Conservation (phyloP, 2,113 vertebrate genomes). For the Anas platyrhynchos region DNA sequence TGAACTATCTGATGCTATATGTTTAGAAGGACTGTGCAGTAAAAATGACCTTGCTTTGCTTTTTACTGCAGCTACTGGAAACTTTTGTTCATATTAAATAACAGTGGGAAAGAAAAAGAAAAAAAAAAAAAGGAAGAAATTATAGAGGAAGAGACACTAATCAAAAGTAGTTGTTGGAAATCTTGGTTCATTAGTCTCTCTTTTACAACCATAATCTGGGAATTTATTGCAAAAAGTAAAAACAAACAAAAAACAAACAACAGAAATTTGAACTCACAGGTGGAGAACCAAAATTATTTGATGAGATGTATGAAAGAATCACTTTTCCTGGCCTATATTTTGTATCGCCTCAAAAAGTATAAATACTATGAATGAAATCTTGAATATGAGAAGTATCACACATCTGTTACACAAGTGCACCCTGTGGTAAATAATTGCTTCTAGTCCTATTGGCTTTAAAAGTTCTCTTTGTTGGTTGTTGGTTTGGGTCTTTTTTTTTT, state of each 20-base stretch:
- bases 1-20: neutral
- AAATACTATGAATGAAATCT: neutral
- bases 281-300: neutral
- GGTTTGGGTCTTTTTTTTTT: neutral
- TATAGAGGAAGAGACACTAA: neutral
- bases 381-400: neutral
- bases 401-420: neutral
- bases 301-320: neutral
- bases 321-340: neutral
- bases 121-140: accelerated
- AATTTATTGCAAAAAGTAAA: neutral
- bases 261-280: neutral
- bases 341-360: neutral
- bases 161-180: neutral
- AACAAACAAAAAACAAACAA: neutral
- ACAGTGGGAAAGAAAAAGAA: neutral
- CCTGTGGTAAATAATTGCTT: neutral
- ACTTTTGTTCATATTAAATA: neutral
- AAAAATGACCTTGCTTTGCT: neutral
- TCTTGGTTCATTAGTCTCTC: neutral
- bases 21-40: neutral
- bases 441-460: neutral
- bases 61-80: neutral
- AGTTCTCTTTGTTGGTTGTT: neutral
- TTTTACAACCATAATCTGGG: neutral